Base-by-base conservation (phyloP, 1,140 invertebrate genomes). In the Sesamia nonagrioides region DNA sequence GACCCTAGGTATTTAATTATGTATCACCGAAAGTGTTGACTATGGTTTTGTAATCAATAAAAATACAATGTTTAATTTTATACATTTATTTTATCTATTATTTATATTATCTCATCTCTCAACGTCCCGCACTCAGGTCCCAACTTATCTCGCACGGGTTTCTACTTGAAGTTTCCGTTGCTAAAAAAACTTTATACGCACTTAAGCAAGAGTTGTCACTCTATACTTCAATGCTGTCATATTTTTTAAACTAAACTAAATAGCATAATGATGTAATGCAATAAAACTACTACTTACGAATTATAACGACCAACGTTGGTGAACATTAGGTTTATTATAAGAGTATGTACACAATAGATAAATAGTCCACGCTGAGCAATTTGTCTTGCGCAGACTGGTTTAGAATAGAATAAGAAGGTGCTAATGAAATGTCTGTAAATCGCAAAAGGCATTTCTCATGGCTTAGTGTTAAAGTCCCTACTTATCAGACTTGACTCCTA, bases 231-330 rank as follows among this genome's bases (percentile, higher is more conserved):
- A 61, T 61, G 35, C 60, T 52, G 18, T 71, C 17, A 52, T 74
- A 27, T 58, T 74, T 1, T 74, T 60, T 42, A 60, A 74, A 15
- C 15, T 61, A 45, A 74, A 45, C 13, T 58, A 74, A 58, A 74
- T 74, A 74, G 71, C 71, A 74, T 74, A 60, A 74, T 75, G 73
- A 50, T 73, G 56, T 76, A 42, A 78, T 73, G 82, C 78, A 83
- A 83, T 83, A 80, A 80, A 74, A 74, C 63, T 33, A 75, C 35
- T 63, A 69, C 13, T 76, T 45, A 80, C 82, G 82, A 80, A 83
- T 80, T 82, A 78, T 82, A 72, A 79, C 52, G 82, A 83, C 78
- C 82, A 83, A 83, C 73, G 42, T 76, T 83, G 72, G 77, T 76
- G 72, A 40, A 75, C 58, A 69, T 66, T 82, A 82, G 77, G 42